Base-by-base conservation (phyloP, 2,113 vertebrate species). In the Conger conger region DNA sequence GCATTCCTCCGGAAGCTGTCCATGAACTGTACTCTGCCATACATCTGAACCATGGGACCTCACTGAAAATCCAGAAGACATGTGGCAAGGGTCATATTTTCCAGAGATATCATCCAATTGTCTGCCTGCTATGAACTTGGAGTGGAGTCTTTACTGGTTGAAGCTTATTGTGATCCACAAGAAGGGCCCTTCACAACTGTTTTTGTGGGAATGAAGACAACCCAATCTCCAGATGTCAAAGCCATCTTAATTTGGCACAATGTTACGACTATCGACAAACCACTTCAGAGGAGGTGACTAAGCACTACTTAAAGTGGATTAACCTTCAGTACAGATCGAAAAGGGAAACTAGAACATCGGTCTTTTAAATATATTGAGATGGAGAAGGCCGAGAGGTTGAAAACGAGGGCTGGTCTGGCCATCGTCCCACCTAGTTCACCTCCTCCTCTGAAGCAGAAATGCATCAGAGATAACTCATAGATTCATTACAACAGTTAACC, bases 221-320 rank as follows among this genome's bases (percentile, higher is more conserved):
- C 18, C 40, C 76, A 35, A 73, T 73, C 54, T 23, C 57, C 57
- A 63, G n/a, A 68, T 79, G 50, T 82, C 82, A 60, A 45, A 77
- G 80, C 36, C 68, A 42, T 81, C 35, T 45, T 57, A 37, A 77
- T 77, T 82, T 33, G 45, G 45, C 68, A 82, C 42, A 54, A 63
- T 63, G 63, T n/a, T 40, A 45, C 73, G 68, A 54, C 80, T 79
- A 76, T 86, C 77, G 84, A 86, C 81, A 30, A 63, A 63, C 54
- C 79, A 53, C 80, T 81, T 82, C 68, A 76, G 81, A 82, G 53
- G 80, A 63, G 57, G 80, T 76, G 79, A 86, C 81, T 86, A 86
- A 86, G 81, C 84, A 86, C 73, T 42, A 81, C 84, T 86, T 86
- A 86, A 86, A 60, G 79, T 68, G 68, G 63, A 86, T 86, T 86